Evolutionary conservation across 2,797 vertebrate genomes (phyloP).

Genomic region (Gadopsis bispinosus): DNA sequence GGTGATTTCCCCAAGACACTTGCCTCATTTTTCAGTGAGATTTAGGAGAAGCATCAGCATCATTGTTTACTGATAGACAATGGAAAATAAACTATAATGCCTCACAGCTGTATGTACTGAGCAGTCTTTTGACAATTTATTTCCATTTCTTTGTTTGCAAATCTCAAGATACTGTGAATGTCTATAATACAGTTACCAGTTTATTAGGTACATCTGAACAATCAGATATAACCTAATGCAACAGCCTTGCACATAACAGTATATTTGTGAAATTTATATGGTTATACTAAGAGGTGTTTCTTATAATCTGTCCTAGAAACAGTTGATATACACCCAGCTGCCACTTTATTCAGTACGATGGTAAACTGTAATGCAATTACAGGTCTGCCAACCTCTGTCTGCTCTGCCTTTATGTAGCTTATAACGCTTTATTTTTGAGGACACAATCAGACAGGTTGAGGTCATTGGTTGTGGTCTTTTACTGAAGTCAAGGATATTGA

Average conservation of each 20-base stretch:
- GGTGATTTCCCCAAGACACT: conserved; percentile 47
- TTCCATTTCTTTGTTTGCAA: conserved; percentile 44
- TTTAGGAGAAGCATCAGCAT: conserved; percentile 55
- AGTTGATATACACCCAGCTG: not conserved
- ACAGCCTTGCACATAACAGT: not conserved
- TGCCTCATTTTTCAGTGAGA: conserved; percentile 46
- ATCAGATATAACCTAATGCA: not conserved
- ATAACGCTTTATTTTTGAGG: not conserved
- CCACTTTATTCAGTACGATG: not conserved
- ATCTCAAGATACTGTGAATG: not conserved
- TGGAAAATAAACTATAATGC: conserved; percentile 62
- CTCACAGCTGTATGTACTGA: conserved; percentile 74
- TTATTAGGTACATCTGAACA: not conserved
- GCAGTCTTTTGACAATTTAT: conserved; percentile 68
- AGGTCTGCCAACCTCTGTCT: not conserved
- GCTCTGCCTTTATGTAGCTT: not conserved
- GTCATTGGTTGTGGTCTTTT: not conserved
- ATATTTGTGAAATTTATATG: not conserved
- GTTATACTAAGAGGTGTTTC: not conserved
- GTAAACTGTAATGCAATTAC: not conserved
- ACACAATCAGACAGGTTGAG: not conserved
- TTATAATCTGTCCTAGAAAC: not conserved
- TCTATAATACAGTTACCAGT: not conserved
- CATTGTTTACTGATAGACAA: conserved; percentile 63
- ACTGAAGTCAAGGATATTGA: not conserved